phyloP scores from a whole-genome alignment of 2,888 invertebrate species.

The Chymomyza procnemis region DNA sequence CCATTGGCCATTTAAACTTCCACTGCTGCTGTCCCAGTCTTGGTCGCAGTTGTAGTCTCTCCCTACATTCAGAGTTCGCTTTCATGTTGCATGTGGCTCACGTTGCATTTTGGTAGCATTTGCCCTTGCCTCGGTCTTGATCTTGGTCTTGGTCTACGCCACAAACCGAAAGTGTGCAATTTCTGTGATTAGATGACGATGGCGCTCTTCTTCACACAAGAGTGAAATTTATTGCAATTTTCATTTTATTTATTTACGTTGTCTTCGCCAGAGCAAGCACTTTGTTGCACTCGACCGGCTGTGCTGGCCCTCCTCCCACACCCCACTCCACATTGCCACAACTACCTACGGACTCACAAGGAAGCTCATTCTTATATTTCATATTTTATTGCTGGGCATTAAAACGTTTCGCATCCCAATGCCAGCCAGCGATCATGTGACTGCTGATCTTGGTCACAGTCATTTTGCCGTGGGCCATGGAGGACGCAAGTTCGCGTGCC shows the following conservation, averaged over 20 bases:
- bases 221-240: constrained; percentile 70
- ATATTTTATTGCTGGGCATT: constrained; percentile 55
- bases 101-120: constrained; percentile 61
- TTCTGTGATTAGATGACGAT: constrained; percentile 60
- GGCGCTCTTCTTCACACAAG: constrained; percentile 62
- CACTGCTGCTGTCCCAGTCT: constrained; percentile 44
- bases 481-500: constrained; percentile 27
- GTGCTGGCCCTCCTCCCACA: background rate
- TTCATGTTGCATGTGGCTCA: constrained; percentile 65
- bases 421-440: constrained; percentile 9
- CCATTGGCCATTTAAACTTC: constrained; percentile 16
- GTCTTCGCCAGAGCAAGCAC: constrained; percentile 9
- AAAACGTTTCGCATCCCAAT: constrained; percentile 42
- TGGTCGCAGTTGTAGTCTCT: constrained; percentile 23
- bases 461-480: constrained; percentile 5
- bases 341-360: background rate
- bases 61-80: constrained; percentile 27
- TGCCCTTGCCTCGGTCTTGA: constrained; percentile 9
- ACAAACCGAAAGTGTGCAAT: constrained; percentile 27
- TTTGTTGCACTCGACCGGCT: constrained; percentile 22
- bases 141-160: background rate
- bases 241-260: constrained; percentile 59
- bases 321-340: background rate
- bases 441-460: constrained; percentile 16
- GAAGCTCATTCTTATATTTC: constrained; percentile 40